phyloP scores from a whole-genome alignment of 2,888 invertebrate genomes.

The Eristalis arbustorum region DNA sequence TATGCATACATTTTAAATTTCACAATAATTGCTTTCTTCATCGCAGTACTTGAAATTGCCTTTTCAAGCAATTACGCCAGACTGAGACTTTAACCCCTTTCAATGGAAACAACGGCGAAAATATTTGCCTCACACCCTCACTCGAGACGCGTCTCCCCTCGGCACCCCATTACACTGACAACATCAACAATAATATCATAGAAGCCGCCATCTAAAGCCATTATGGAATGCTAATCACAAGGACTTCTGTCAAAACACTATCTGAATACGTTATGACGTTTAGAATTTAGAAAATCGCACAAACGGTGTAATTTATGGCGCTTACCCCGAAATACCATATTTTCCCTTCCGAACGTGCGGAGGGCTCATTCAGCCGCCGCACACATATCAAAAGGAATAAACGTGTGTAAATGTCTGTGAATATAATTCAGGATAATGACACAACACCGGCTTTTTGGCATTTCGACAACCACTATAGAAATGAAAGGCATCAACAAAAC shows the following conservation, averaged over 20 bases:
- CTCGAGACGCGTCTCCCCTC: neutral
- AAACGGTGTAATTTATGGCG: slow-evolving; percentile 70
- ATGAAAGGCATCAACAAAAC: slow-evolving; percentile 27
- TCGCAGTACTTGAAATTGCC: slow-evolving; percentile 36
- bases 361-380: slow-evolving; percentile 11
- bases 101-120: slow-evolving; percentile 1
- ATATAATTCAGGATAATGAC: slow-evolving; percentile 69
- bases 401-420: slow-evolving; percentile 65
- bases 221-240: slow-evolving; percentile 69
- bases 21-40: slow-evolving; percentile 8
- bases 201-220: slow-evolving; percentile 59
- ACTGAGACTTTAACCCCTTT: slow-evolving; percentile 41
- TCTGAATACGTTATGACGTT: slow-evolving; percentile 69
- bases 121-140: slow-evolving; percentile 28
- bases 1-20: slow-evolving; percentile 12
- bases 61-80: slow-evolving; percentile 12
- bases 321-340: slow-evolving; percentile 63
- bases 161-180: slow-evolving; percentile 5
- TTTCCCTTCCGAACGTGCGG: slow-evolving; percentile 33
- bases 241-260: slow-evolving; percentile 68
- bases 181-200: slow-evolving; percentile 39
- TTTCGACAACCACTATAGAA: slow-evolving; percentile 48
- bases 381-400: slow-evolving; percentile 20
- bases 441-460: slow-evolving; percentile 59
- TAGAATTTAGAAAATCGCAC: slow-evolving; percentile 67